A percentile compares a stretch with the other conserved stretches of the same genome.
Evolutionary conservation across 2,797 vertebrate genomes (phyloP).

Genomic region (Jordanella pulchra): DNA sequence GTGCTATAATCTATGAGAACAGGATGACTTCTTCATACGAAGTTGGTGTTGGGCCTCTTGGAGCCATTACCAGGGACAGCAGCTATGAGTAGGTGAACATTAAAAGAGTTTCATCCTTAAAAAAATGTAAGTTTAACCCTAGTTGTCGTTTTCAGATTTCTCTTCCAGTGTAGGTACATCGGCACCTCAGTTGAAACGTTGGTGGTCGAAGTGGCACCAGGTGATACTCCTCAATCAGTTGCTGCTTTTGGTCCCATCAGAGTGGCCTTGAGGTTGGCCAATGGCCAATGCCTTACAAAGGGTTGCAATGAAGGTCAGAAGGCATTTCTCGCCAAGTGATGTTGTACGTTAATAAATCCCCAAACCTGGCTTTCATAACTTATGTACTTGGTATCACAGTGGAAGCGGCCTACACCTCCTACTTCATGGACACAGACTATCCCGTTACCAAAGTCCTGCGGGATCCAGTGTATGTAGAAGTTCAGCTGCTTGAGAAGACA

Average conservation of each 20-base stretch:
- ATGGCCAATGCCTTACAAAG: constrained; percentile 66
- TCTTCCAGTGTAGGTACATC: constrained; percentile 68
- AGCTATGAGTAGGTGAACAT: constrained; percentile 62
- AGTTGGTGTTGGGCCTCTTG: constrained; percentile 40
- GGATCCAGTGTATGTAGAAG: constrained; percentile 69
- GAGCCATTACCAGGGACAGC: constrained; percentile 77
- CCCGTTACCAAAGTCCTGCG: constrained; percentile 68
- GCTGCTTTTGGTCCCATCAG: constrained; percentile 57
- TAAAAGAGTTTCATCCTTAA: background rate
- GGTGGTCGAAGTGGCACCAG: constrained; percentile 22
- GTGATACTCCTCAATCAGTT: constrained; percentile 14
- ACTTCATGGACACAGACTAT: constrained; percentile 61
- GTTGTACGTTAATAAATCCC: constrained; percentile 6
- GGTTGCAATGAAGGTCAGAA: constrained; percentile 68
- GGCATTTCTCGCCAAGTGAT: background rate
- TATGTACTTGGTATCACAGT: constrained; percentile 44
- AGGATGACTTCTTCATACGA: constrained; percentile 66
- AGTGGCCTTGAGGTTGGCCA: constrained; percentile 68
- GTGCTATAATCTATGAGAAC: constrained; percentile 75
- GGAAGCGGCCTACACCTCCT: constrained; percentile 65
- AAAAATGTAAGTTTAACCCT: constrained; percentile 1
- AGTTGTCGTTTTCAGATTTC: constrained; percentile 53
- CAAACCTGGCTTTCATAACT: constrained; percentile 4
- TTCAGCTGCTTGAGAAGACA: constrained; percentile 57
- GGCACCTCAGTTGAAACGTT: constrained; percentile 39